phyloP scores from a whole-genome alignment of 2,797 vertebrate species.

The Acipenser ruthenus region DNA sequence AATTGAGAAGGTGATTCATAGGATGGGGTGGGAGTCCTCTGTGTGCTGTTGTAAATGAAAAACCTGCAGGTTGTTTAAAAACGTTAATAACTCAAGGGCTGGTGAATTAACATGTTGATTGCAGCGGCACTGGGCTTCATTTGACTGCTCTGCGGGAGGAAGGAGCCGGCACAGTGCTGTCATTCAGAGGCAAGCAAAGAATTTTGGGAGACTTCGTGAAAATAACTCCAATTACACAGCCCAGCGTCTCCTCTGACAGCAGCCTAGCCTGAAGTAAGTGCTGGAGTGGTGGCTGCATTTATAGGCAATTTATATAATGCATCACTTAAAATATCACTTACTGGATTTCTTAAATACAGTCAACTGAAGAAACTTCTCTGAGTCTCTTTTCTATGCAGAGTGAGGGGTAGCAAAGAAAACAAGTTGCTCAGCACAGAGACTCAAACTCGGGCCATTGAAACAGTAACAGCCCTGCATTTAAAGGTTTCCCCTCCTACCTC shows the following conservation, averaged over 20 bases:
- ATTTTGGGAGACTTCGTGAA: conserved; percentile 11
- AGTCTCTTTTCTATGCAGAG: neutral
- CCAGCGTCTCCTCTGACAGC: conserved; percentile 44
- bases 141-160: conserved; percentile 24
- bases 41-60: neutral
- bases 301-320: conserved; percentile 1
- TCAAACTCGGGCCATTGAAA: neutral
- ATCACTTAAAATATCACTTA: conserved; percentile 10
- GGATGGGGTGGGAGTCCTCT: neutral
- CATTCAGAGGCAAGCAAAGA: neutral
- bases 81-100: neutral
- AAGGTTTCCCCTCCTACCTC: no score
- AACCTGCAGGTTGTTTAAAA: conserved; percentile 3
- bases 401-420: neutral
- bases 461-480: neutral
- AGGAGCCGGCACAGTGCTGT: conserved; percentile 27
- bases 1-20: no score
- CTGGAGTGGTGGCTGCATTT: neutral
- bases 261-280: conserved; percentile 12
- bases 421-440: neutral
- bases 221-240: conserved; percentile 60
- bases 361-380: neutral
- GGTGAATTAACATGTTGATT: conserved; percentile 64
- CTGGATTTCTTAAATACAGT: neutral
- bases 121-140: conserved; percentile 26